A percentile compares a stretch with the other conserved stretches of the same genome.
Conservation (phyloP, 1,140 invertebrate genomes). For the Ceratitis capitata region DNA sequence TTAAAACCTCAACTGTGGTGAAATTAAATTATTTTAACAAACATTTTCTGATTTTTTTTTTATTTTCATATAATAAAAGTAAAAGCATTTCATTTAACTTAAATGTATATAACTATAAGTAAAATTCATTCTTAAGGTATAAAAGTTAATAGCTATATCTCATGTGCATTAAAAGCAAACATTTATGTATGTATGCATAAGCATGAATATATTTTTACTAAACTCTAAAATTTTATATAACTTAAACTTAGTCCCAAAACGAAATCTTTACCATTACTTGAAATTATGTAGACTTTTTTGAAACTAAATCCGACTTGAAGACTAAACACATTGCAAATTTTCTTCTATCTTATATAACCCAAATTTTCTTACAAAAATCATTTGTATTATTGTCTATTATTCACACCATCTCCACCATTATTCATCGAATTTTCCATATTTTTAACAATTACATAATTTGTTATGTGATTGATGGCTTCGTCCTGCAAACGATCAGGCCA, state of each 20-base stretch:
- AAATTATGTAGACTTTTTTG: slow-evolving; percentile 15
- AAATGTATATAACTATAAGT: background rate
- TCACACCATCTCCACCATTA: slow-evolving; percentile 44
- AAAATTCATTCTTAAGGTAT: background rate
- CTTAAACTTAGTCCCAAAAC: background rate
- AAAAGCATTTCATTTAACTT: background rate
- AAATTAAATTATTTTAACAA: background rate
- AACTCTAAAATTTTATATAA: background rate
- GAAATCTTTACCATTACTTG: background rate
- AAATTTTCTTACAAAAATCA: slow-evolving; percentile 40
- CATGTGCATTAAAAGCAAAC: background rate
- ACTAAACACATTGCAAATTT: background rate
- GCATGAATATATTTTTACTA: background rate
- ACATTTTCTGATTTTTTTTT: background rate
- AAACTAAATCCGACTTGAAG: background rate
- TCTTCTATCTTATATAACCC: background rate
- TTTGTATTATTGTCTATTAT: slow-evolving; percentile 47
- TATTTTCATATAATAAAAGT: background rate
- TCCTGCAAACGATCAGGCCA: slow-evolving; percentile 63
- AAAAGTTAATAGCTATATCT: background rate
- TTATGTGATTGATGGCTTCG: slow-evolving; percentile 63
- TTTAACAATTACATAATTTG: slow-evolving; percentile 63
- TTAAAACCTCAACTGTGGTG: too few species aligned
- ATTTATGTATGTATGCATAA: background rate
- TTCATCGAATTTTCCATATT: slow-evolving; percentile 63